Evolutionary conservation across 2,888 invertebrate genomes (phyloP), one percentile per base, ranked within the genome.

Genomic region (Matsumyia berberina): DNA sequence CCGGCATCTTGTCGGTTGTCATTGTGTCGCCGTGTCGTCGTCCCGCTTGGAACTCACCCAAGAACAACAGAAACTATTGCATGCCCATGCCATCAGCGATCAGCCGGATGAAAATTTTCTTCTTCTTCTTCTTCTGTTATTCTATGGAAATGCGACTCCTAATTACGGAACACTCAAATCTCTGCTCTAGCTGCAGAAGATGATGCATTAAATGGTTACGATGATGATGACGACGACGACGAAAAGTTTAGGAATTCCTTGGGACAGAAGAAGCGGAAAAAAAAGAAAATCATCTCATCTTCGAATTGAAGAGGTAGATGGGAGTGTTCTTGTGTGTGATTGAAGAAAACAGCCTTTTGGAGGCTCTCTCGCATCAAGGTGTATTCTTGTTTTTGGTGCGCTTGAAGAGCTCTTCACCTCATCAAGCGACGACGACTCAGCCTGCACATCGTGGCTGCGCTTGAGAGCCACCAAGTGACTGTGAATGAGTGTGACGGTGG

Each of bases 91-190:
- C 24, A 42, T 24, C 24, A 24, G 24, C 24, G 72, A 67, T 82
- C 78, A 39, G 42, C 9, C 31, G 17, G 58, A 72, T 79, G 79
- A 42, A 70, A 64, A 70, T 64, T 42, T 37, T 72, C 46, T 46
- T 66, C 73, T 44, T 73, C 58, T 60, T 57, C 39, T 12, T 49
- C 49, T 49, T 24, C 12, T 78, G 60, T 70, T 78, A 35, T 85
- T 85, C 69, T 80, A 80, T 85, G 80, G 85, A 85, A 85, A 85
- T 80, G 80, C 66, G 37, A 73, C 76, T 85, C 80, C 85, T 85
- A 85, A 85, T 85, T 85, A 85, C 53, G 74, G 80, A 64, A 80
- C 85, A 85, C 85, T 83, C 73, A 72, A 73, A 76, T 57, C 78
- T 67, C 33, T 51, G 42, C 49, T 57, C 24, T 44, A 55, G 17